Evolutionary conservation across 2,888 invertebrate genomes (phyloP), one percentile per base, ranked within the genome.

Genomic region (Drosophila niveifrons): DNA sequence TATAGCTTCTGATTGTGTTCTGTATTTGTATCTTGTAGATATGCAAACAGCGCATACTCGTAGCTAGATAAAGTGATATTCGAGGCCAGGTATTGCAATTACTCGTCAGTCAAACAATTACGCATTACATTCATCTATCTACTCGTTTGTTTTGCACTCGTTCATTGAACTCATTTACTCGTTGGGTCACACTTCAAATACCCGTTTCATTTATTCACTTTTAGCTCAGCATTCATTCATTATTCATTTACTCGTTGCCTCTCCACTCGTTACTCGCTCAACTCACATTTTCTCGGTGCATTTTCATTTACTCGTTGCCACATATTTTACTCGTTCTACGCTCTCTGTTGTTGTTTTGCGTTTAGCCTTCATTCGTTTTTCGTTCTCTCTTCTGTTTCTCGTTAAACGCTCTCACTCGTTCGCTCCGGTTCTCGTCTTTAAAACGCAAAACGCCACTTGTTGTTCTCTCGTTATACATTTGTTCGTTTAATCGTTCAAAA

Each of bases 21-120:
- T 81, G 73, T 83, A 74, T 81, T 77, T 82, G 86, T 88, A 82
- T 88, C 86, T 82, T 82, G 72, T 82, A 85, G 82, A 82, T 85
- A 88, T 75, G 82, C 88, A 85, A 72, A 59, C 78, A 78, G 78
- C 85, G 81, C 70, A 78, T 77, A 50, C 57, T 77, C 72, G 73
- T 80, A 77, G 77, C 77, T 78, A 80, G 68, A 23, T 34, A 66
- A 62, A 53, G 52, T 39, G 65, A 55, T 34, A 31, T 55, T 47
- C 64, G 69, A 82, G 80, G 62, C 43, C 58, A 81, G 80, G 80
- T 81, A 81, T 66, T 86, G 51, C 46, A 62, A 51, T 52, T 46
- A 31, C 29, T 18, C 41, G 52, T 52, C 28, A 55, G 23, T 68
- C 29, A 55, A 3, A 48, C 23, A 48, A 55, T 31, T n/a, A 48